Evolutionary conservation across 92 coral and sea anemone species (phyloP).

Genomic region (Epizoanthus ramosus): DNA sequence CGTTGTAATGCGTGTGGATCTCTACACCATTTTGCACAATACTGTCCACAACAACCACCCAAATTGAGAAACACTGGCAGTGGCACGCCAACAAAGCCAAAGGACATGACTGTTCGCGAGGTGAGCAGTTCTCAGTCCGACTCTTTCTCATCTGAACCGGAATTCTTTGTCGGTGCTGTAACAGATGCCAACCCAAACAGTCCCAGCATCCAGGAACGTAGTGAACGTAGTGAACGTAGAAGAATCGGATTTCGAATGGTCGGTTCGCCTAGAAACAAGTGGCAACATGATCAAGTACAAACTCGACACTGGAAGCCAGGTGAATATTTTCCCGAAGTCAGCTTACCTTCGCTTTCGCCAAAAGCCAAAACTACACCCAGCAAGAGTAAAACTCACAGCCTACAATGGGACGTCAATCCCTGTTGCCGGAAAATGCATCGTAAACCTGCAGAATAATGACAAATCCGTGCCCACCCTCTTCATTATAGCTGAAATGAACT

Average conservation of each 20-base stretch:
- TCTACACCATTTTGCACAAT: neutral
- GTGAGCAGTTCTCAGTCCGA: neutral
- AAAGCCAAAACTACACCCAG: neutral
- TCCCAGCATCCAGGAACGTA: too few species aligned
- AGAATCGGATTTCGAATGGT: slow-evolving; percentile 13
- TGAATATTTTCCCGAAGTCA: neutral
- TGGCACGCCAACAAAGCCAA: neutral
- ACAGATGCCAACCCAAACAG: too few species aligned
- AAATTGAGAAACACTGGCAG: neutral
- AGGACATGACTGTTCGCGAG: slow-evolving; percentile 18
- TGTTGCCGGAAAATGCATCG: neutral
- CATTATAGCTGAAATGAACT: neutral
- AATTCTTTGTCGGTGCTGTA: too few species aligned
- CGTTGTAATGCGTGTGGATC: slow-evolving; percentile 6
- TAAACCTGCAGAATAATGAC: neutral
- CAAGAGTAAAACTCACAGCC: neutral
- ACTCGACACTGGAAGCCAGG: slow-evolving; percentile 1
- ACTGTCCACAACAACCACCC: neutral
- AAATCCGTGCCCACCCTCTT: neutral
- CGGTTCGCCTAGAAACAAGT: neutral
- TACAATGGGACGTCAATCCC: neutral
- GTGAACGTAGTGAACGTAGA: neutral
- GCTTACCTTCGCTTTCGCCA: slow-evolving; percentile 8
- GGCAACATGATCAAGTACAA: neutral
- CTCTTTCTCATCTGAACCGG: too few species aligned